These are phyloP conservation scores for Agonum fuliginosum DNA, from an alignment of 2,888 invertebrate species.

Conservation along the genomic window DNA sequence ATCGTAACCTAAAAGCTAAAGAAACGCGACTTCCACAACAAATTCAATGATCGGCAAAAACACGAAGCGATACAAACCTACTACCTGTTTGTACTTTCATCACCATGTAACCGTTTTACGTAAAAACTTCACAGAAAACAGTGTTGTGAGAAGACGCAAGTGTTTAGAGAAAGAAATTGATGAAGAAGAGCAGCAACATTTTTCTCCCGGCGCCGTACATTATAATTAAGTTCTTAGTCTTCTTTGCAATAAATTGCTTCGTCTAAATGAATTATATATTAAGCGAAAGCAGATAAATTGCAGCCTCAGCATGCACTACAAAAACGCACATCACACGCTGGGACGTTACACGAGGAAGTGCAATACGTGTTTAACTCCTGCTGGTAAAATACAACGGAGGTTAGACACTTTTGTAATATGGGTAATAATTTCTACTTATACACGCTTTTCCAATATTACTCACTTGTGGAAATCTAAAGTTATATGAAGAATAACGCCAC, in stretches of 20 bases:
- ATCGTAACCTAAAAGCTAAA: conserved; percentile 11
- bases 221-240: conserved; percentile 48
- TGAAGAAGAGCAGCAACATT: conserved; percentile 49
- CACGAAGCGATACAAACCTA: conserved; percentile 14
- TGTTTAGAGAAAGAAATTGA: conserved; percentile 55
- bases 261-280: conserved; percentile 57
- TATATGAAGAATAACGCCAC: no score
- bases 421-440: no score
- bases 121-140: conserved; percentile 36
- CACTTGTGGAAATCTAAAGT: no score
- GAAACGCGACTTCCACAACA: conserved; percentile 7
- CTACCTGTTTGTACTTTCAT: conserved; percentile 43
- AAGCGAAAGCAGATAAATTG: conserved; percentile 22
- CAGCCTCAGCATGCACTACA: conserved; percentile 36
- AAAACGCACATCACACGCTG: conserved; percentile 18
- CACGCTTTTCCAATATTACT: no score
- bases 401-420: no score
- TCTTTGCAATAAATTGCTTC: conserved; percentile 40
- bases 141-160: conserved; percentile 55
- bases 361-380: no score
- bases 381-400: no score
- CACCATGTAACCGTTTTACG: conserved; percentile 24
- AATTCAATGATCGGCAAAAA: conserved; percentile 30
- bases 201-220: conserved; percentile 51
- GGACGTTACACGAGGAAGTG: no score